A percentile compares a stretch with the other conserved stretches of the same genome.
Conservation (phyloP, 2,797 vertebrate species). For the Centropyge bicolor region DNA sequence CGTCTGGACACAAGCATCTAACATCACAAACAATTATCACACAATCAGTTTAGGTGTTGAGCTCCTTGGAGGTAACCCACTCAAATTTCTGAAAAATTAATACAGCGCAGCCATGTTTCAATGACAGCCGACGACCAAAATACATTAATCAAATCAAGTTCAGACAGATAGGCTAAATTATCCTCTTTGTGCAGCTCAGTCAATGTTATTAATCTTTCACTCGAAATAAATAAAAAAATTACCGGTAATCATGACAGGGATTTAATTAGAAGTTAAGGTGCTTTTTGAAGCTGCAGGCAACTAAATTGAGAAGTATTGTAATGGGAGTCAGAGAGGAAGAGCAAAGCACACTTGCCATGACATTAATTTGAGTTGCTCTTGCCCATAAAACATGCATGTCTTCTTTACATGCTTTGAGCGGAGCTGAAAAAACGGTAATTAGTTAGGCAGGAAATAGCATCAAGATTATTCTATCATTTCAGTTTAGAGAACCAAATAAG, state of each 20-base stretch:
- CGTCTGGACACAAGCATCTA: conserved; percentile 3
- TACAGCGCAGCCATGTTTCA: conserved; percentile 53
- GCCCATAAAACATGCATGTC: conserved; percentile 5
- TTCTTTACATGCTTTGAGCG: conserved; percentile 5
- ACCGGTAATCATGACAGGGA: conserved; percentile 53
- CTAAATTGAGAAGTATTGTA: conserved; percentile 29
- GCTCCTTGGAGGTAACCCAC: conserved; percentile 24
- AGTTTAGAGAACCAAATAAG: not conserved
- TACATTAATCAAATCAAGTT: conserved; percentile 79
- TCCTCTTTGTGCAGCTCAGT: conserved; percentile 68
- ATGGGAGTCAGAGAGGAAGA: conserved; percentile 16
- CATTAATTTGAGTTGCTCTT: conserved; percentile 25
- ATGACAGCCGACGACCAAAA: conserved; percentile 64
- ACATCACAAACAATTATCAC: conserved; percentile 13
- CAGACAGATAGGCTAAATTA: conserved; percentile 74
- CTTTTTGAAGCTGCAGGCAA: conserved; percentile 52
- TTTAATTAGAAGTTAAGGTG: conserved; percentile 70
- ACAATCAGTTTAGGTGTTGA: conserved; percentile 5
- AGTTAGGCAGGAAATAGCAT: not conserved
- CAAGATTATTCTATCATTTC: not conserved
- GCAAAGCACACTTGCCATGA: not conserved
- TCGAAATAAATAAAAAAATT: conserved; percentile 56
- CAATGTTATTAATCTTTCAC: conserved; percentile 76
- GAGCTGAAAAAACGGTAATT: not conserved
- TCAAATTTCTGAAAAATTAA: conserved; percentile 40